These are phyloP conservation scores for Agriotes lineatus DNA, from an alignment of 2,888 invertebrate species.

Conservation along the genomic window DNA sequence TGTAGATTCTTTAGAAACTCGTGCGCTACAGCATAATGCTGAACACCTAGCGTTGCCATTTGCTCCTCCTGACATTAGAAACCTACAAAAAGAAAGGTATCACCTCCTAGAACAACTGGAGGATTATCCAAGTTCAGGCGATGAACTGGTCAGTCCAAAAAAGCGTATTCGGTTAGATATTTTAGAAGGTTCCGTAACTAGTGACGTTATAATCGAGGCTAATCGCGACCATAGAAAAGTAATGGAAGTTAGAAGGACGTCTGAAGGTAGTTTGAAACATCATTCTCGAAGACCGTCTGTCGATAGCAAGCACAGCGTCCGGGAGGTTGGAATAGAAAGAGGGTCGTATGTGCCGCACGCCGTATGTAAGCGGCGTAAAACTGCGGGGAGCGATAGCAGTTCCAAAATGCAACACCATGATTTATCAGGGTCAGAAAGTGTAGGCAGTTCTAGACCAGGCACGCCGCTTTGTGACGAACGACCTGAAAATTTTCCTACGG, in stretches of 20 bases:
- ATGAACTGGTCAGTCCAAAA: conserved; percentile 76
- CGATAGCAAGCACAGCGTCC: conserved; percentile 63
- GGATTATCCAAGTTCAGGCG: conserved; percentile 79
- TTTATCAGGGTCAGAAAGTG: conserved; percentile 72
- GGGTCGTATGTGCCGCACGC: conserved; percentile 63
- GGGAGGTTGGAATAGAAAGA: conserved; percentile 51
- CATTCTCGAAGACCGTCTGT: conserved; percentile 68
- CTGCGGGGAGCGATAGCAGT: conserved; percentile 62
- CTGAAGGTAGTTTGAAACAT: conserved; percentile 65
- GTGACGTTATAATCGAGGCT: conserved; percentile 64
- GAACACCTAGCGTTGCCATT: conserved; percentile 54
- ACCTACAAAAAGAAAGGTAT: conserved; percentile 78
- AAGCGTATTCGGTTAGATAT: conserved; percentile 76
- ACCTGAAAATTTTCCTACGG: conserved; percentile 81
- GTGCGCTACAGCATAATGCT: conserved; percentile 66
- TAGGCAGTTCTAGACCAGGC: conserved; percentile 83
- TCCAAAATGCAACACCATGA: conserved; percentile 67
- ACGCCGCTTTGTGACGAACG: conserved; percentile 88
- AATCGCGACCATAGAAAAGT: conserved; percentile 65
- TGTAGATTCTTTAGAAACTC: conserved; percentile 60
- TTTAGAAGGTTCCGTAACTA: conserved; percentile 56
- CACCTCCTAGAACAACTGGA: conserved; percentile 78
- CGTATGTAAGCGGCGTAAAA: conserved; percentile 70
- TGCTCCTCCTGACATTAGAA: conserved; percentile 73
- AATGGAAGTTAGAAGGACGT: conserved; percentile 69